Evolutionary conservation across 2,797 vertebrate species (phyloP).

Genomic region (Neosilurus hyrtlii): DNA sequence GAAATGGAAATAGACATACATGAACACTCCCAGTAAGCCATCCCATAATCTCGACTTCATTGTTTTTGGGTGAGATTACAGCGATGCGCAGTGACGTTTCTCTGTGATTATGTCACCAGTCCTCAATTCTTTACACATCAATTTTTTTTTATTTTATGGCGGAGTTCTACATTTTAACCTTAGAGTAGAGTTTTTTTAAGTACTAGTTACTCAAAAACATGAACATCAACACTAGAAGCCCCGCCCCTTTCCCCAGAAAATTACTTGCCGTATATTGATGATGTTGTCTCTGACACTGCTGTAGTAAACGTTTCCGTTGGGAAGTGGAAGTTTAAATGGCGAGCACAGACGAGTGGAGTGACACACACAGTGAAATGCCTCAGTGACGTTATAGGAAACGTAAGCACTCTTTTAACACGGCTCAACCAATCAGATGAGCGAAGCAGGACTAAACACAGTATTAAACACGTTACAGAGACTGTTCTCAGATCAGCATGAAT

Average conservation of each 20-base stretch:
- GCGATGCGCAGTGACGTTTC: neutral
- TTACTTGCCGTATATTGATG: neutral
- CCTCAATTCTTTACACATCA: neutral
- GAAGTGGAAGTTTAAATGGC: neutral
- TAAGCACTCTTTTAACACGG: neutral
- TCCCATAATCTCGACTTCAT: neutral
- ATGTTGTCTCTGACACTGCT: neutral
- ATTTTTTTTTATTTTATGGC: neutral
- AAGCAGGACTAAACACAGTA: neutral
- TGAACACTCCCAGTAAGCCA: neutral
- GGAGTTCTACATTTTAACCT: neutral
- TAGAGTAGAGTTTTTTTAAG: neutral
- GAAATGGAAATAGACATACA: neutral
- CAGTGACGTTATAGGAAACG: neutral
- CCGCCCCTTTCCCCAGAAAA: neutral
- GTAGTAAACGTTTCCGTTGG: neutral
- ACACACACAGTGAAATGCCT: neutral
- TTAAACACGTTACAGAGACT: neutral
- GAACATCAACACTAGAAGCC: neutral
- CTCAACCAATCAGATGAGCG: neutral
- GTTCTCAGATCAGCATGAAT: neutral
- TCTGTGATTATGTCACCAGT: neutral
- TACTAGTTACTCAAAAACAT: too few relatives aligned
- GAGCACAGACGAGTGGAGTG: neutral
- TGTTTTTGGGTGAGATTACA: neutral